A percentile compares a stretch with the other conserved stretches of the same genome.
phyloP scores from a whole-genome alignment of 2,888 invertebrate genomes.

The Folsomia candida region DNA sequence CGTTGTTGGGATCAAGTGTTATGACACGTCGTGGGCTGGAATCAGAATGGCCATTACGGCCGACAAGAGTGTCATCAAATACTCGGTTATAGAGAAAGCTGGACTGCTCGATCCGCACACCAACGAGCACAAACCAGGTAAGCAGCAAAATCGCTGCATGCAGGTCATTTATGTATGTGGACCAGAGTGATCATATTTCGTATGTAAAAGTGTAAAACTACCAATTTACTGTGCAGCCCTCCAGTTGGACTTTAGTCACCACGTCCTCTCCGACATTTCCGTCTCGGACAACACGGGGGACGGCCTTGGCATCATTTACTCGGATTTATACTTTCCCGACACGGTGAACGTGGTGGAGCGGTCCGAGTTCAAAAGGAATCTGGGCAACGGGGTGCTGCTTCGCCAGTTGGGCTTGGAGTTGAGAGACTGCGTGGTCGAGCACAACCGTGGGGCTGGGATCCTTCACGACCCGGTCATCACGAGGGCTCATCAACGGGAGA shows the following conservation, averaged over 20 bases:
- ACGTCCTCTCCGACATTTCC: slow-evolving; percentile 57
- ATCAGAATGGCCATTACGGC: slow-evolving; percentile 84
- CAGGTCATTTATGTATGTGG: not conserved
- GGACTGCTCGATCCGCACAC: slow-evolving; percentile 70
- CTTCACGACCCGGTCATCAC: slow-evolving; percentile 86
- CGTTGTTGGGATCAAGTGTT: slow-evolving; percentile 84
- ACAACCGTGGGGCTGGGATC: slow-evolving; percentile 83
- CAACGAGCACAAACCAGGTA: slow-evolving; percentile 74
- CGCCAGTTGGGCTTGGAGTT: slow-evolving; percentile 82
- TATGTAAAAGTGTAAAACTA: not conserved
- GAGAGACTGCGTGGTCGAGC: slow-evolving; percentile 72
- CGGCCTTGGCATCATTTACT: slow-evolving; percentile 89
- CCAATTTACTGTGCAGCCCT: slow-evolving; percentile 62
- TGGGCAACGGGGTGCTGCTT: slow-evolving; percentile 83
- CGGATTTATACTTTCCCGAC: slow-evolving; percentile 85
- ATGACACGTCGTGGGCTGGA: slow-evolving; percentile 91
- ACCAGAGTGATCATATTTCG: not conserved
- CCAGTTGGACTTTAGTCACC: slow-evolving; percentile 67
- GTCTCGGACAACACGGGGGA: slow-evolving; percentile 84
- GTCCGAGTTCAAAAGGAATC: slow-evolving; percentile 75
- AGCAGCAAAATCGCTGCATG: slow-evolving; percentile 13
- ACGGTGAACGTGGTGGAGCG: slow-evolving; percentile 77
- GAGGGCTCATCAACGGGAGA: slow-evolving; percentile 79
- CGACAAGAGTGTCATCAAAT: slow-evolving; percentile 81
- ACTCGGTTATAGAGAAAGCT: slow-evolving; percentile 83